Evolutionary conservation across 1,140 invertebrate species (phyloP).

Genomic region (Apis laboriosa): DNA sequence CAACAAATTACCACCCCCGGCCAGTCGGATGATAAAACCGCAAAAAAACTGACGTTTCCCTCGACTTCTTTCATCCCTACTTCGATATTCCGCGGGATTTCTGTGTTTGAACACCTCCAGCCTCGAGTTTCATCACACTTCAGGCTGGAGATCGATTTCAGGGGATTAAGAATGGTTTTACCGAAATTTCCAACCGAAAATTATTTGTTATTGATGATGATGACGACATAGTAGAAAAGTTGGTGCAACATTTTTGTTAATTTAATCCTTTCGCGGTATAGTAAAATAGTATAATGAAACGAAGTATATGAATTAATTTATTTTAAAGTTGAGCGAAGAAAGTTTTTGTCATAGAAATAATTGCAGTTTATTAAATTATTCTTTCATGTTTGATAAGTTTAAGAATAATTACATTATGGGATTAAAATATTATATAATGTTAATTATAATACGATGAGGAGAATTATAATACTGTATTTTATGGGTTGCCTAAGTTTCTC

Average conservation of each 20-base stretch:
- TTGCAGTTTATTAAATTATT: too few species aligned
- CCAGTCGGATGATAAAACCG: constrained; percentile 89
- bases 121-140: too few species aligned
- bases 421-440: too few species aligned
- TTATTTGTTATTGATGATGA: background rate
- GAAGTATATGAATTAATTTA: too few species aligned
- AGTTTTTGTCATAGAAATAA: too few species aligned
- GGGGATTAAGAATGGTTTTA: background rate
- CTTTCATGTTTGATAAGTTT: too few species aligned
- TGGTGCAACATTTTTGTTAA: constrained; percentile 1
- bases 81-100: constrained; percentile 31
- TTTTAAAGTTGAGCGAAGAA: too few species aligned
- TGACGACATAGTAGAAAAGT: background rate
- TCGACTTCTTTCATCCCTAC: background rate
- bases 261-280: background rate
- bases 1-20: constrained; percentile 88
- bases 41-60: constrained; percentile 73
- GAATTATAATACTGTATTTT: background rate
- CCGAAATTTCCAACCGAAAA: background rate
- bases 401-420: too few species aligned
- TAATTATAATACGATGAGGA: too few species aligned
- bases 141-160: background rate
- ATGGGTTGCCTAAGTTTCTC: background rate
- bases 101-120: background rate
- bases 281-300: background rate